Evolutionary conservation across 2,797 vertebrate species (phyloP).

Genomic region (Melanogrammus aeglefinus): DNA sequence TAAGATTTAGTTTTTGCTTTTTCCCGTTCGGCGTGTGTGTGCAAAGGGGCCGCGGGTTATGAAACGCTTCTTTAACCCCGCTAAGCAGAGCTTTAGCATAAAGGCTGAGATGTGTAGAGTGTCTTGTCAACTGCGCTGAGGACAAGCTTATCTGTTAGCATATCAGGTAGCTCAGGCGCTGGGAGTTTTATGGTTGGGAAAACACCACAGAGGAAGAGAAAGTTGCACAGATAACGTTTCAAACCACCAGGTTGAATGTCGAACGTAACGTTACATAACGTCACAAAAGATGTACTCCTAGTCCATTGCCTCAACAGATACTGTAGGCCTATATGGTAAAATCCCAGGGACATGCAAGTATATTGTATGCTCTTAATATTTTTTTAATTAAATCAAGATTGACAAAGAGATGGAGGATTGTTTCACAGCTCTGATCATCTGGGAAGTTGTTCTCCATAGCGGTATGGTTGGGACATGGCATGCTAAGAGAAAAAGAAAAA

Average conservation of each 20-base stretch:
- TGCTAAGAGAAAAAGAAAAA: too few species aligned
- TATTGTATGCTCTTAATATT: too few species aligned
- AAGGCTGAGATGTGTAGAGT: conserved; percentile 63
- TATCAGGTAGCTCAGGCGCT: conserved; percentile 34
- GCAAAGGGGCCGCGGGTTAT: conserved; percentile 30
- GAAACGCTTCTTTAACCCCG: conserved; percentile 39
- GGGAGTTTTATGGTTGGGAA: conserved; percentile 29
- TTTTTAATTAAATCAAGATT: too few species aligned
- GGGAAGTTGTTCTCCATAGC: too few species aligned
- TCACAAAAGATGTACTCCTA: not conserved
- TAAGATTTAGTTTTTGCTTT: not conserved
- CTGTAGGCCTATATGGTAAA: too few species aligned
- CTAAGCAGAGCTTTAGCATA: conserved; percentile 63
- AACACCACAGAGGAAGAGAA: conserved; percentile 23
- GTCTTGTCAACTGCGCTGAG: conserved; percentile 20
- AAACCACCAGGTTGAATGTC: not conserved
- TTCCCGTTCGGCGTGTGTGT: not conserved
- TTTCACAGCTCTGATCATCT: too few species aligned
- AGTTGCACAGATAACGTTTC: not conserved
- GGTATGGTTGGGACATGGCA: too few species aligned
- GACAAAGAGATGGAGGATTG: too few species aligned
- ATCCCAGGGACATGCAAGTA: too few species aligned
- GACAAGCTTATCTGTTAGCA: conserved; percentile 48
- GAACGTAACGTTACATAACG: too few species aligned
- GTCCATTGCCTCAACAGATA: too few species aligned